Conservation (phyloP, 1,140 invertebrate species). For the Temnothorax nylanderi region DNA sequence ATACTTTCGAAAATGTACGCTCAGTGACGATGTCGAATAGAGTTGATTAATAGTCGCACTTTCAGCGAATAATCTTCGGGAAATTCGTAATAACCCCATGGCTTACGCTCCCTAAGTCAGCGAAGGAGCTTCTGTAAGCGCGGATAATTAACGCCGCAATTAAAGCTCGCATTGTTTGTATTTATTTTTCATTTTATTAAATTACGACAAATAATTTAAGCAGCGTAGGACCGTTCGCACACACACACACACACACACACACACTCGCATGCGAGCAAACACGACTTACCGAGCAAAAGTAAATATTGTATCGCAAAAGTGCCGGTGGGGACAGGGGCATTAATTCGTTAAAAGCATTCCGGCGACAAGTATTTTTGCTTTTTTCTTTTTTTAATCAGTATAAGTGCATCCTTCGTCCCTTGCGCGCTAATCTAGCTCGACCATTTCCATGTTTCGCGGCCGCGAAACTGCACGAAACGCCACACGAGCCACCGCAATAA, state of each 20-base stretch:
- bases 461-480: slow-evolving; percentile 38
- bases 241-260: background rate
- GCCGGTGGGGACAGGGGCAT: background rate
- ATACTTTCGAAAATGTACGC: background rate
- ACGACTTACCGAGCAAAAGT: slow-evolving; percentile 55
- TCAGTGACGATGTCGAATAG: background rate
- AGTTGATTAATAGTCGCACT: background rate
- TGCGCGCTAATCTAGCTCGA: slow-evolving; percentile 47
- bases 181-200: slow-evolving; percentile 63
- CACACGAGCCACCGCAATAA: slow-evolving; percentile 55
- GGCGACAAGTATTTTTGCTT: slow-evolving; percentile 49
- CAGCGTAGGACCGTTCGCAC: slow-evolving; percentile 21
- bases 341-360: slow-evolving; percentile 61
- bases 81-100: slow-evolving; percentile 10
- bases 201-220: slow-evolving; percentile 60
- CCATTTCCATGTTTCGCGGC: slow-evolving; percentile 32
- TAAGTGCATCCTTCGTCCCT: slow-evolving; percentile 58
- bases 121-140: background rate
- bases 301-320: slow-evolving; percentile 62
- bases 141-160: slow-evolving; percentile 61
- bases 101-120: background rate
- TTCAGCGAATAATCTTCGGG: slow-evolving; percentile 29
- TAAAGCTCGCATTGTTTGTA: slow-evolving; percentile 45
- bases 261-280: slow-evolving; percentile 30
- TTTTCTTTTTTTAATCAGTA: slow-evolving; percentile 62